These are phyloP conservation scores for Brachylomia viminalis DNA, from an alignment of 2,888 invertebrate species.

Conservation along the genomic window DNA sequence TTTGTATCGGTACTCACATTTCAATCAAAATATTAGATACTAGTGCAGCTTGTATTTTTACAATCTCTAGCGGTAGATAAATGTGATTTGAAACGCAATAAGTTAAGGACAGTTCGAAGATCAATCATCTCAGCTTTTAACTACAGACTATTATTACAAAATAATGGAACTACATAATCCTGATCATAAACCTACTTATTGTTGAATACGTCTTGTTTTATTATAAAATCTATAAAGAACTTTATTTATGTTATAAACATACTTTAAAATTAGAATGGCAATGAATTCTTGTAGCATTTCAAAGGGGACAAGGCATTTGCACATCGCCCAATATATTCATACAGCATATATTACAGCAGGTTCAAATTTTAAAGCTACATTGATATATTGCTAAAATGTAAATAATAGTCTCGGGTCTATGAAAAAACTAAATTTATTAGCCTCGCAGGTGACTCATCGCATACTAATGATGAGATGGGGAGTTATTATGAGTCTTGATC, in stretches of 20 bases:
- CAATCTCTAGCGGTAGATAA: not conserved
- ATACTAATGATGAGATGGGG: conserved; percentile 28
- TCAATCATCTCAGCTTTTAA: not conserved
- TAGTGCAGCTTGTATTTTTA: not conserved
- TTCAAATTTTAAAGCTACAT: conserved; percentile 15
- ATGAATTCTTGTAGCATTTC: not conserved
- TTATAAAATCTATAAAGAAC: not conserved
- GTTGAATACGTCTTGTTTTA: conserved; percentile 18
- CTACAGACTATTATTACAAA: not conserved
- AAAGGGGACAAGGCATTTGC: conserved; percentile 13
- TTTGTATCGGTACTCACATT: not conserved
- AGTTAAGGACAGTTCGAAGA: conserved; percentile 8
- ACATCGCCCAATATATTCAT: not conserved
- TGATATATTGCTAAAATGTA: conserved; percentile 46
- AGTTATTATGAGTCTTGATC: conserved; percentile 33
- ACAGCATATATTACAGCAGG: conserved; percentile 4
- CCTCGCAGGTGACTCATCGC: conserved; percentile 18
- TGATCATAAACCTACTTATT: conserved; percentile 35
- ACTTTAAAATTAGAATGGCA: conserved; percentile 9
- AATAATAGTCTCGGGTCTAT: conserved; percentile 17
- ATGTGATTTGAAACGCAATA: conserved; percentile 4
- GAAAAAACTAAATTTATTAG: conserved; percentile 44
- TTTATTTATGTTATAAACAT: not conserved
- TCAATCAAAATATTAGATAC: conserved; percentile 21
- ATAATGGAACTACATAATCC: conserved; percentile 22